Conservation (phyloP, 2,888 invertebrate genomes). For the Odontomyia ornata region DNA sequence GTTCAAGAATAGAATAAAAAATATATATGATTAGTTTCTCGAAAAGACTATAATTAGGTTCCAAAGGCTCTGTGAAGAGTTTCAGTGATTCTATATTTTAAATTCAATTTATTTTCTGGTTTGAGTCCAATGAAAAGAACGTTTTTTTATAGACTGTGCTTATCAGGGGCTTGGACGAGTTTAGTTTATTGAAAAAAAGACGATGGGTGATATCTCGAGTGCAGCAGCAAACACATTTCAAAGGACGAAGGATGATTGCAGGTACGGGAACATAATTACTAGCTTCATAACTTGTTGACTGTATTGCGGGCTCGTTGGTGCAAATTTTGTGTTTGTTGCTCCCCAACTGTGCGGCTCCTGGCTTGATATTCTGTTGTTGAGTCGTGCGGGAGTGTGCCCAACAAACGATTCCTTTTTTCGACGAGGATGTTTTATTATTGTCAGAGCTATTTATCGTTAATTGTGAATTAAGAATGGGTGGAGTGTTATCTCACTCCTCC, state of each 20-base stretch:
- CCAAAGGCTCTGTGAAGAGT: no score
- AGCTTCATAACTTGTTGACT: not conserved
- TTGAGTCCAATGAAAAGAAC: no score
- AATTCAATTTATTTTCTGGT: no score
- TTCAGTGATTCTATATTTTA: no score
- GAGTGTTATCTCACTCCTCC: no score
- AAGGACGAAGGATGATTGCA: constrained; percentile 15
- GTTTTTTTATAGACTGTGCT: no score
- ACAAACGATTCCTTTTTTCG: constrained; percentile 5
- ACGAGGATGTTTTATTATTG: constrained; percentile 26
- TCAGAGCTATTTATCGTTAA: not conserved
- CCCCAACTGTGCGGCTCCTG: constrained; percentile 6
- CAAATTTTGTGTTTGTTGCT: constrained; percentile 27
- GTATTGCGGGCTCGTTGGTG: not conserved
- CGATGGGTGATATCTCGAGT: not conserved
- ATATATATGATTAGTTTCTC: no score
- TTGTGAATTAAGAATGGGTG: not conserved
- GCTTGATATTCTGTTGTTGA: constrained; percentile 8
- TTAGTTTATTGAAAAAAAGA: not conserved
- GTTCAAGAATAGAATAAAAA: no score
- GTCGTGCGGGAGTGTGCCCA: not conserved
- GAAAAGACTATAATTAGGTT: no score
- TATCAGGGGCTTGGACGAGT: constrained; percentile 3
- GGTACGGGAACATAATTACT: not conserved
- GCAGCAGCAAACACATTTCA: constrained; percentile 24